Evolutionary conservation across 1,140 invertebrate genomes (phyloP), one percentile per base, ranked within the genome.

Genomic region (Ruditapes philippinarum): DNA sequence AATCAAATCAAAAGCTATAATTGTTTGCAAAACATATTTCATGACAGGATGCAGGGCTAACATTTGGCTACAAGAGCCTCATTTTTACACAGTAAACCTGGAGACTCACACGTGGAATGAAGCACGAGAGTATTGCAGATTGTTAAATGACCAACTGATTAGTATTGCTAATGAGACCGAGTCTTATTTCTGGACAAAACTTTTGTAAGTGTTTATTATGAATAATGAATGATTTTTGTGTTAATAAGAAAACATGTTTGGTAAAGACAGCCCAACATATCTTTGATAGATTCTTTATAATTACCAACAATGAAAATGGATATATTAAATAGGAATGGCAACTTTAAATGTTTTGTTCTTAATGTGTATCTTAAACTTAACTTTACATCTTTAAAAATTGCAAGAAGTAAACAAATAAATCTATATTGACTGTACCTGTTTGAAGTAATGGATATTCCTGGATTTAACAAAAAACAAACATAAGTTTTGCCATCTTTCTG

Each of bases 91-190:
- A 11, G 28, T 78, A 17, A 36, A 4, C 31, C 7, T 19, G 42
- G 28, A 14, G 11, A 38, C 54, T 12, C 25, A 19, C 28, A 78
- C 74, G 14, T 78, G 74, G 74, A 78, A 78, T 33, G 74, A 78
- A 33, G 74, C 74, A 33, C 42, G 74, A 54, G 74, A 78, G 19
- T 22, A 28, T 17, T 78, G 74, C 36, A 78, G 74, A 12, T 31
- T 22, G 22, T 25, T 4, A 36, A n/a, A 28, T 54, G 22, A n/a
- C 19, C 45, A 78, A 54, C 74, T 78, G 2, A 12, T 78, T 4
- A 78, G 14, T 11, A 33, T 78, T 11, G 2, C 42, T 36, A 78
- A 51, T 36, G 12, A 78, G 28, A 51, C 42, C 3, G 74, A 78
- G 7, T 78, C 49, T 28, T 25, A 36, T 31, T 40, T 54, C 4